Percentiles rank a stretch among this genome's conserved stretches.
Conservation (phyloP, 2,113 vertebrate genomes). For the Myotis lucifugus region DNA sequence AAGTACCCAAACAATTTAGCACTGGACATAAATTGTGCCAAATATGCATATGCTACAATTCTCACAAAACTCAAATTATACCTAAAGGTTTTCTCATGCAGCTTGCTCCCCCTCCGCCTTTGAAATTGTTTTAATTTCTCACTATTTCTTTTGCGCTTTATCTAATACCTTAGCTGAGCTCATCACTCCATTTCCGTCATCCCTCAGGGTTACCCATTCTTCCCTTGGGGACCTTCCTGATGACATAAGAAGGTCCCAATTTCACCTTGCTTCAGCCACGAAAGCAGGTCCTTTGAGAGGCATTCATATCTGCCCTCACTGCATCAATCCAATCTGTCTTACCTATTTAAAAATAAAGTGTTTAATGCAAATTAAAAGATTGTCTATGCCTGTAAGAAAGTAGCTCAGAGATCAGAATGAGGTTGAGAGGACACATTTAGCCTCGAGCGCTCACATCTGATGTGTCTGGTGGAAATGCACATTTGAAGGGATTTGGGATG, state of each 20-base stretch:
- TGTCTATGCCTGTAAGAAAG: background rate
- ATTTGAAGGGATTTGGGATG: background rate
- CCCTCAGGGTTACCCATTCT: background rate
- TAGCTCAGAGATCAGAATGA: background rate
- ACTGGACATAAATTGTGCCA: background rate
- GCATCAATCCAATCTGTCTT: background rate
- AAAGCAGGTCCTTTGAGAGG: background rate
- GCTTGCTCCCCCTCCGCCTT: background rate
- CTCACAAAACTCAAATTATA: background rate
- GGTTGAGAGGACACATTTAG: background rate
- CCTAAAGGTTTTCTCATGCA: background rate
- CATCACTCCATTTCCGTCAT: background rate
- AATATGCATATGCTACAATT: background rate
- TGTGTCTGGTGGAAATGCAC: background rate
- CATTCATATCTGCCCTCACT: background rate
- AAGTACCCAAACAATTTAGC: background rate
- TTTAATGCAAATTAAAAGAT: background rate
- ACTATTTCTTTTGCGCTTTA: background rate
- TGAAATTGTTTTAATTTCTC: background rate
- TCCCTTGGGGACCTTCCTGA: fast-evolving
- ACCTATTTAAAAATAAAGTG: background rate
- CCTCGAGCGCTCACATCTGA: too few species aligned
- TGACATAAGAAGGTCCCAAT: background rate
- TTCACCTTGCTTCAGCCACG: background rate
- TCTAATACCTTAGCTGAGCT: background rate